Conservation (phyloP, 2,888 invertebrate species). For the Arenicola marina region DNA sequence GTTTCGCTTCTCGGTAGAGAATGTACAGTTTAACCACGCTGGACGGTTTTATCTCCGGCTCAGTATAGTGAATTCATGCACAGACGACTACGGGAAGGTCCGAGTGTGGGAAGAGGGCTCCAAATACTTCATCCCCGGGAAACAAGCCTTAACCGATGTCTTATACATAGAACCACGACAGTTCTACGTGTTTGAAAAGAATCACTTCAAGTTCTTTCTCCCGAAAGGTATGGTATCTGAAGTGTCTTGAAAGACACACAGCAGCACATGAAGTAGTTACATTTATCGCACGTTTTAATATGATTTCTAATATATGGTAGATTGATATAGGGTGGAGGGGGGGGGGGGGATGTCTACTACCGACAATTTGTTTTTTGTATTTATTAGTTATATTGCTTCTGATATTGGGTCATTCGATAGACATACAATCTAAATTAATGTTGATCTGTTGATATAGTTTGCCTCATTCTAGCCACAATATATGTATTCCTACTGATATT, state of each 20-base stretch:
- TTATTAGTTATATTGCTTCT: too few species aligned
- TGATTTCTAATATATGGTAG: too few species aligned
- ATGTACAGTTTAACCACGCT: constrained; percentile 47
- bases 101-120: background rate
- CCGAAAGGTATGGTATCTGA: constrained; percentile 41
- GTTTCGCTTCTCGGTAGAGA: constrained; percentile 43
- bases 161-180: background rate
- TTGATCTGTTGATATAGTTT: background rate
- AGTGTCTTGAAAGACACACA: background rate
- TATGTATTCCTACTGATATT: too few species aligned
- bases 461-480: too few species aligned
- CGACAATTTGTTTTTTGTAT: too few species aligned
- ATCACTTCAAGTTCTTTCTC: constrained; percentile 44
- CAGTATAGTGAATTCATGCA: constrained; percentile 40
- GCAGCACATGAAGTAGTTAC: background rate
- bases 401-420: background rate
- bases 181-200: constrained; percentile 36
- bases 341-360: too few species aligned
- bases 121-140: background rate
- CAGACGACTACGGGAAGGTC: constrained; percentile 40
- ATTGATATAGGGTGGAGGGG: too few species aligned
- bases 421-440: background rate
- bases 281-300: too few species aligned
- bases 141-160: background rate
- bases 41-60: constrained; percentile 45